Conservation (phyloP, 1,140 invertebrate species). For the Hylaeus volcanicus region DNA sequence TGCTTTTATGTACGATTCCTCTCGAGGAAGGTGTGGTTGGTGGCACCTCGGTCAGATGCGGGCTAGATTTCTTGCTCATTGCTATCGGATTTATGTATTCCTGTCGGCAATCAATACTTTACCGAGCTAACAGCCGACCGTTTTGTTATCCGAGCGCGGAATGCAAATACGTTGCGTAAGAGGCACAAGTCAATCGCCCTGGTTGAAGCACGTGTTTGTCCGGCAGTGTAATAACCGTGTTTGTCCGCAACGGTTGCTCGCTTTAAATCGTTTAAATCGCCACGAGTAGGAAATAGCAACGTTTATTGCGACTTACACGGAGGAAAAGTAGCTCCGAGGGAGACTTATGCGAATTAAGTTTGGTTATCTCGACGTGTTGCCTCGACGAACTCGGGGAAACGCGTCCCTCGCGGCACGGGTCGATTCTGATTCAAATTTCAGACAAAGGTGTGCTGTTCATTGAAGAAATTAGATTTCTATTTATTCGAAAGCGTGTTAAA, state of each 20-base stretch:
- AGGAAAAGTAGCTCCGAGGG: not conserved
- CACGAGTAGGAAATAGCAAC: not conserved
- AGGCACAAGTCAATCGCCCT: conserved; percentile 46
- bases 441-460: no score
- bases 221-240: conserved; percentile 21
- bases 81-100: conserved; percentile 65
- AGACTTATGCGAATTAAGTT: not conserved
- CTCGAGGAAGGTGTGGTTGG: conserved; percentile 53
- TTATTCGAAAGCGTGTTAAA: no score
- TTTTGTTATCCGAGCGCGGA: conserved; percentile 64
- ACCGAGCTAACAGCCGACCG: conserved; percentile 55
- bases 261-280: conserved; percentile 21
- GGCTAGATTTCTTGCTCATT: conserved; percentile 37
- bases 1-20: conserved; percentile 33
- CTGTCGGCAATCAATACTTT: conserved; percentile 62
- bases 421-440: not conserved
- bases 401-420: not conserved
- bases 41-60: conserved; percentile 33
- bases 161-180: conserved; percentile 58
- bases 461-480: no score
- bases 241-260: not conserved
- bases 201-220: conserved; percentile 35
- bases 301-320: not conserved
- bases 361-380: not conserved
- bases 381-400: not conserved